Conservation (phyloP, 2,113 vertebrate species). For the Tragulus kanchil region DNA sequence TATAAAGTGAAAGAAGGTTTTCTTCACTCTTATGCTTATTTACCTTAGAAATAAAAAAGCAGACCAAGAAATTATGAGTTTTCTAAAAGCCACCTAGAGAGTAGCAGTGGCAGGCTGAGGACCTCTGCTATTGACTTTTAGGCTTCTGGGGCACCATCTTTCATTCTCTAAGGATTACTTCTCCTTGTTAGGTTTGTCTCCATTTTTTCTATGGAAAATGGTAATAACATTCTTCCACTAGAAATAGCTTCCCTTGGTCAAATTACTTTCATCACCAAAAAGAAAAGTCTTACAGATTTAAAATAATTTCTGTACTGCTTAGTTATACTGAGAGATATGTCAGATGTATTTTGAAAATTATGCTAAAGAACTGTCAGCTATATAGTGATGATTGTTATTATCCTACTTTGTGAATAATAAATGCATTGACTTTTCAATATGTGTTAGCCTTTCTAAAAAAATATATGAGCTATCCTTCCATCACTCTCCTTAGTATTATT, state of each 20-base stretch:
- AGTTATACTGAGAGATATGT: background rate
- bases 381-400: background rate
- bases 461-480: background rate
- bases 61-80: background rate
- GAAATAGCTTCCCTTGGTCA: background rate
- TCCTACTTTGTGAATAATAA: background rate
- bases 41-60: background rate
- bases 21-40: background rate
- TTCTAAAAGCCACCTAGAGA: background rate
- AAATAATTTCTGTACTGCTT: background rate
- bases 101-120: background rate
- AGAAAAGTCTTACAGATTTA: background rate
- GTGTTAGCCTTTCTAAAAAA: background rate
- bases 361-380: background rate
- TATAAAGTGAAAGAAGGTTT: background rate
- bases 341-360: conserved; percentile 8
- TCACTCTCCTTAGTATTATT: background rate
- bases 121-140: background rate
- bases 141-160: background rate
- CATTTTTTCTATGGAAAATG: background rate
- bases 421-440: background rate
- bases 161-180: background rate
- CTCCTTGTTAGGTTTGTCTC: background rate
- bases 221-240: background rate
- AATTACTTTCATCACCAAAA: conserved; percentile 26